Evolutionary conservation across 2,797 vertebrate species (phyloP), one percentile per base, ranked within the genome.

Genomic region (Argya squamiceps): DNA sequence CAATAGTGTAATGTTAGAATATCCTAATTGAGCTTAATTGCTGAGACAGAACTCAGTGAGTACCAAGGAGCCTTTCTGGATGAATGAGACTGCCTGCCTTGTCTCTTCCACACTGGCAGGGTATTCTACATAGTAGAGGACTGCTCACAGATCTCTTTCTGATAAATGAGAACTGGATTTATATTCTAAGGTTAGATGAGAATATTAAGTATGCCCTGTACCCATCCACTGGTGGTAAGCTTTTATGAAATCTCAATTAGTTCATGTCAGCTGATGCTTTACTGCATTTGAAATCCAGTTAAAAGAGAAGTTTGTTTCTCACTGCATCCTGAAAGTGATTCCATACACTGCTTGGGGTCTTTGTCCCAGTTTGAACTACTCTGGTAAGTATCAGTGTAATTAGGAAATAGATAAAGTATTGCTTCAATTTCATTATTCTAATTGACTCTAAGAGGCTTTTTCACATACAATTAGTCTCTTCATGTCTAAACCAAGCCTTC

Each of bases 11-110:
- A 60, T 65, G 88, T 90, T 73, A 52, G 53, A 86, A n/a, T 79
- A 73, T 67, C 82, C 83, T 92, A 93, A 94, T 34, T 88, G 89
- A 77, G 41, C 64, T 87, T 96, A 82, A 92, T 86, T 95, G 70
- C 49, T 5, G 30, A 44, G 71, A 55, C 15, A 26, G 39, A 92
- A 52, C 62, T 68, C 53, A 75, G 23, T 20, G 58, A 75, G 36
- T 80, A 94, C 20, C 36, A 86, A 83, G 79, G 58, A 92, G 20
- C 52, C 21, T 69, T 92, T 84, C 83, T 86, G 46, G 13, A 32
- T 77, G 73, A 81, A 34, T 60, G 76, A 85, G 52, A 22, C 73
- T 78, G 65, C 44, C 29, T 71, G 8, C 4, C 2, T 90, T 41
- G 44, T 78, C 43, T 85, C 46, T 83, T 67, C 59, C 29, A 55